These are phyloP conservation scores for Drosophila kokeensis DNA, from an alignment of 2,888 invertebrate species.

Conservation along the genomic window DNA sequence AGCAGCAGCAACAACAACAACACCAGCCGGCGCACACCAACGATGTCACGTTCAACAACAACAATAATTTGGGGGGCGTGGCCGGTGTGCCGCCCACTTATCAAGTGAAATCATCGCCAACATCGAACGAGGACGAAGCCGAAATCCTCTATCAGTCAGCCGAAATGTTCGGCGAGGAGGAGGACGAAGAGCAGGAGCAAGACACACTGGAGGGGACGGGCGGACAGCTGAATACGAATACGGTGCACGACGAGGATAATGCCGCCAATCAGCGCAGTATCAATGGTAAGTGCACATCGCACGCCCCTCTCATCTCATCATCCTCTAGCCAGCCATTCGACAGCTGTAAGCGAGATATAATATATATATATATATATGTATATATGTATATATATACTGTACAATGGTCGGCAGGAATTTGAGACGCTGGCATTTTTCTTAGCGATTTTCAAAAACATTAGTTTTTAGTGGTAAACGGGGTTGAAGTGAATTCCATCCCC, in stretches of 20 bases:
- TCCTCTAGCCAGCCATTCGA: background rate
- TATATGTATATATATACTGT: background rate
- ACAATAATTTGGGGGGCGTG: constrained; percentile 51
- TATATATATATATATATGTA: background rate
- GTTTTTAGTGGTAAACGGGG: background rate
- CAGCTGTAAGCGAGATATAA: background rate
- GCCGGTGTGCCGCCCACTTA: constrained; percentile 76
- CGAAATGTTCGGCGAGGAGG: constrained; percentile 82
- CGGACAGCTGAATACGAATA: constrained; percentile 74
- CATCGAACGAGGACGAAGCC: constrained; percentile 83
- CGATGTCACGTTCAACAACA: constrained; percentile 51
- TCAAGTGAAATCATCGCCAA: constrained; percentile 80
- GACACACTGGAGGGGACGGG: constrained; percentile 36
- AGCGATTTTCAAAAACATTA: background rate
- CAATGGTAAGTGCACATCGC: constrained; percentile 81
- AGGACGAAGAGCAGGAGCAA: constrained; percentile 58
- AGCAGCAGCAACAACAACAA: constrained; percentile 53
- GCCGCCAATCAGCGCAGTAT: constrained; percentile 75
- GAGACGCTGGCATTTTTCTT: background rate
- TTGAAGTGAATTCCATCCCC: background rate
- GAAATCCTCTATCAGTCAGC: constrained; percentile 83
- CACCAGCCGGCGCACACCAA: constrained; percentile 62
- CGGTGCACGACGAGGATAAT: constrained; percentile 73
- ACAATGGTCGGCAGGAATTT: background rate
- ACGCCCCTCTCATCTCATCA: background rate